Evolutionary conservation across 2,113 vertebrate species (phyloP), one percentile per base, ranked within the genome.

Genomic region (Loxodonta africana): DNA sequence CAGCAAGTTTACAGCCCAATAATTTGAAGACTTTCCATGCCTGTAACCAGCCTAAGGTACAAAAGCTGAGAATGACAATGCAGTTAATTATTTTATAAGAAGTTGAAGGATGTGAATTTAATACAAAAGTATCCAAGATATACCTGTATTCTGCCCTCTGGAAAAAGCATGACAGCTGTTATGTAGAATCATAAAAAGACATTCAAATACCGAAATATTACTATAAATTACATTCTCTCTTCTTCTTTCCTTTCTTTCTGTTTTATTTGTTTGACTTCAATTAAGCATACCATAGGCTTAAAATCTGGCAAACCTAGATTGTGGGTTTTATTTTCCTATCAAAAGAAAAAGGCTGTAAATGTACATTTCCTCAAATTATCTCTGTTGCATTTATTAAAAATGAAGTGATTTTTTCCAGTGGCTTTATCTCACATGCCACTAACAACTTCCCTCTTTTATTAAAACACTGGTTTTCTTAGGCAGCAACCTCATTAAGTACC

Each of bases 391-490:
- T 74, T 23, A 83, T 0, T 91, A 85, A 86, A 46, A 23, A 0
- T 93, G 83, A 81, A 73, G 46, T 25, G 3, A 82, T 0, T 44
- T 60, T 33, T 41, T 7, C 85, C 81, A 0, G 0, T 73, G 3
- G 2, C 87, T 93, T 97, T 83, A 6, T 44, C 44, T 90, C 17
- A 18, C n/a, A 92, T 80, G 0, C 0, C 1, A 44, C 15, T 83
- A 92, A 83, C 48, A 88, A 71, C 14, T 67, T 3, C 0, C 15
- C 87, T 74, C 60, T 97, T 95, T 96, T 73, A 90, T 89, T 96
- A 95, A 93, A 97, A 92, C 46, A 81, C 33, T 95, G 28, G 30
- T 76, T 25, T 90, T 92, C 48, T 86, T 2, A 71, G 44, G 30
- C 3, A 95, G 80, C 4, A 93, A 73, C 0, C 3, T 80, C 73